These are phyloP conservation scores for Eumeta japonica DNA, from an alignment of 1,140 invertebrate species.

Conservation along the genomic window DNA sequence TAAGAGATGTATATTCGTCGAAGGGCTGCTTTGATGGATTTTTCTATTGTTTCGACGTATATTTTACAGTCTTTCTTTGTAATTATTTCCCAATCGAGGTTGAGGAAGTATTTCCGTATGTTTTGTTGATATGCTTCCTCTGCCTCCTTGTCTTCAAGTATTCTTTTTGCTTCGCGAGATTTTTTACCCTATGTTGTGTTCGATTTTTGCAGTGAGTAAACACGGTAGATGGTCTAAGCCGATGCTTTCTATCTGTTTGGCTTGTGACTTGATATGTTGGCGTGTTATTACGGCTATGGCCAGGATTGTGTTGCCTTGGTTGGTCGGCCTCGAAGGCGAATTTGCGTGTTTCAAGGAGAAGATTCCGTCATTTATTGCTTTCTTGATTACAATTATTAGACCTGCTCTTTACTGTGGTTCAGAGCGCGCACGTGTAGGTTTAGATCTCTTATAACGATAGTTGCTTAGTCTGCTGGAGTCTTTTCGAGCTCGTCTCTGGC, in stretches of 20 bases:
- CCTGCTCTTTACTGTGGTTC: too few species aligned
- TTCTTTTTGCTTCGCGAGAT: conserved; percentile 2
- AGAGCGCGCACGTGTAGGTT: too few species aligned
- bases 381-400: conserved; percentile 1
- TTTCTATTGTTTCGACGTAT: conserved; percentile 6
- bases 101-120: too few species aligned
- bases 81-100: too few species aligned
- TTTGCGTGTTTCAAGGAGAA: conserved; percentile 3
- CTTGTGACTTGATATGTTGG: too few species aligned
- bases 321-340: conserved; percentile 2
- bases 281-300: too few species aligned
- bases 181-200: background rate
- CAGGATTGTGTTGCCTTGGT: conserved; percentile 5
- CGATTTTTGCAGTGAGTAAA: conserved; percentile 2
- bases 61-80: too few species aligned
- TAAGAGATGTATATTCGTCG: background rate
- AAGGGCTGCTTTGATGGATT: conserved; percentile 4
- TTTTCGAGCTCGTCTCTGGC: conserved; percentile 6
- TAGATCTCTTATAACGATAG: conserved; percentile 6
- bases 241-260: conserved; percentile 2
- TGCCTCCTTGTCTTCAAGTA: too few species aligned
- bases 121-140: background rate
- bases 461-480: background rate
- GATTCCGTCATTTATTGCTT: conserved; percentile 2
- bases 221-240: conserved; percentile 7